Conservation (phyloP, 2,113 vertebrate species). For the Aythya baeri region DNA sequence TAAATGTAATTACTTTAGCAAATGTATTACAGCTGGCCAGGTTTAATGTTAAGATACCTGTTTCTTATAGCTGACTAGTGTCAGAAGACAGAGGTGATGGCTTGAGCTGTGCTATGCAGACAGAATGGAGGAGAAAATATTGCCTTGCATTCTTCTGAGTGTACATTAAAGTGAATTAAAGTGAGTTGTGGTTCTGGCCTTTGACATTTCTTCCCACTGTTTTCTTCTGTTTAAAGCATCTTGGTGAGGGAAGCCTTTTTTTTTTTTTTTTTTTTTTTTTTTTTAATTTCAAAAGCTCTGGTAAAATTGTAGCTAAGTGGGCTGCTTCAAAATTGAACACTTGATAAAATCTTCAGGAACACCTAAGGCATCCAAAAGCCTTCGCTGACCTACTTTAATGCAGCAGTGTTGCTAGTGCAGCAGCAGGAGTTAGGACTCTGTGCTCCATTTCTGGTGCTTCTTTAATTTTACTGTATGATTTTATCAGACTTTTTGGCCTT, state of each 20-base stretch:
- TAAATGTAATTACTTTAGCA: slow-evolving; percentile 66
- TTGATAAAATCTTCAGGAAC: slow-evolving; percentile 25
- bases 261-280: no score
- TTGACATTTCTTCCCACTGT: background rate
- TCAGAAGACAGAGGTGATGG: slow-evolving; percentile 19
- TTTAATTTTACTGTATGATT: background rate
- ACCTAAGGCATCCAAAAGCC: background rate
- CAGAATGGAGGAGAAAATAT: background rate
- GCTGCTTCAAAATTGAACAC: slow-evolving; percentile 10
- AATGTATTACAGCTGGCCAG: slow-evolving; percentile 51
- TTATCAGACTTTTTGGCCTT: background rate
- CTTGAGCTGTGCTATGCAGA: background rate
- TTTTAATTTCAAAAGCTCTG: background rate
- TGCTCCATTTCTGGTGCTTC: background rate
- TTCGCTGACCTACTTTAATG: background rate
- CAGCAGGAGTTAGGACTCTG: background rate
- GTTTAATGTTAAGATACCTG: slow-evolving; percentile 37
- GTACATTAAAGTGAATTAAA: slow-evolving; percentile 12
- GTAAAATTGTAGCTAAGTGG: background rate
- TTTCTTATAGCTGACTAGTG: slow-evolving; percentile 9
- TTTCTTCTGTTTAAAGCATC: slow-evolving; percentile 30
- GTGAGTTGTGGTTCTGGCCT: background rate
- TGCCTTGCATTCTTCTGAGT: background rate
- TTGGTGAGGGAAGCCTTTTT: background rate
- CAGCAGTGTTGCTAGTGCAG: background rate